Percentiles rank a stretch among this genome's conserved stretches.
Evolutionary conservation across 2,797 vertebrate species (phyloP).

Genomic region (Atherinosoma microstoma): DNA sequence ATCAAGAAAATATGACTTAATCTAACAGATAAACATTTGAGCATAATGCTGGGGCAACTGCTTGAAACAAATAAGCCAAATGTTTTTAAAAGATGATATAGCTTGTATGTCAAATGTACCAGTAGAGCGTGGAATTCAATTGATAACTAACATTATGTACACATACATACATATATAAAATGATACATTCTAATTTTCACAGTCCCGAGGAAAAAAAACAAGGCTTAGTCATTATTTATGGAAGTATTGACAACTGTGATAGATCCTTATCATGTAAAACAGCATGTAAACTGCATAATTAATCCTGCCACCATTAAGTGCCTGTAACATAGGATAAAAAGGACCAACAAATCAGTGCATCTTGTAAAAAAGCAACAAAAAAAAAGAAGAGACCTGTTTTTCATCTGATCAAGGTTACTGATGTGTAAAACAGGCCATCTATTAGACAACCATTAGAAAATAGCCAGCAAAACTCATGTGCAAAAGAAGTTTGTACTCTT

Average conservation of each 20-base stretch:
- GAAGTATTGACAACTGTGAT: constrained; percentile 30
- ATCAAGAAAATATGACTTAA: constrained; percentile 12
- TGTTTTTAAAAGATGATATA: constrained; percentile 50
- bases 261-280: constrained; percentile 37
- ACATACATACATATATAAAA: constrained; percentile 62
- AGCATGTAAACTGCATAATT: constrained; percentile 49
- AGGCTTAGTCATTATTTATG: constrained; percentile 39
- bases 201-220: constrained; percentile 65
- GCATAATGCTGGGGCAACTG: neutral
- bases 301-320: constrained; percentile 64
- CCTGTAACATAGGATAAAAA: constrained; percentile 49
- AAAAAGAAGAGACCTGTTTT: neutral
- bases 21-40: neutral
- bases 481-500: constrained; percentile 52
- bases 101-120: constrained; percentile 33
- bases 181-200: constrained; percentile 80
- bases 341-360: constrained; percentile 72
- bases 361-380: constrained; percentile 22
- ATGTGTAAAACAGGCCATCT: constrained; percentile 54
- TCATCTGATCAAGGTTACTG: constrained; percentile 51
- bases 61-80: constrained; percentile 21
- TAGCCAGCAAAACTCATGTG: constrained; percentile 67
- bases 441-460: constrained; percentile 37
- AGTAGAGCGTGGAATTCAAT: constrained; percentile 49
- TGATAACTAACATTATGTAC: constrained; percentile 65